Conservation (phyloP, 2,797 vertebrate genomes). For the Rhincodon typus region DNA sequence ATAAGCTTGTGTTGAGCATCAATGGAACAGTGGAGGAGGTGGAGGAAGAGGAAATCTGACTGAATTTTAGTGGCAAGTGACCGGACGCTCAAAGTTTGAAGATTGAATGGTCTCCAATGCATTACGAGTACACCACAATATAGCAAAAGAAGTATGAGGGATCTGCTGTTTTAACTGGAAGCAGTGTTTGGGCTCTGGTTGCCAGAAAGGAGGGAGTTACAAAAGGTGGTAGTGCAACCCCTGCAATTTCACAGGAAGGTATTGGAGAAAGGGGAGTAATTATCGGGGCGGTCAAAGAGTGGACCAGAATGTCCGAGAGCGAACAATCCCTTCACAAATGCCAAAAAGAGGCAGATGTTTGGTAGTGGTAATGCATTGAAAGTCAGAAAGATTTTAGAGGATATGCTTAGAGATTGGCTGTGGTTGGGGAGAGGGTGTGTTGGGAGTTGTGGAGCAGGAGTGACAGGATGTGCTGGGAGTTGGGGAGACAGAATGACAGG, state of each 20-base stretch:
- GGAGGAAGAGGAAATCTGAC: not conserved
- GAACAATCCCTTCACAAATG: not conserved
- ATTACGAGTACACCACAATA: not conserved
- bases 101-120: not conserved
- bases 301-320: not conserved
- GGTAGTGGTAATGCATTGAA: too few relatives aligned
- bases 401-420: not conserved
- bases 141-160: not conserved
- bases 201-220: not conserved
- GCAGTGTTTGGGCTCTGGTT: not conserved
- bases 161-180: not conserved
- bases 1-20: not conserved
- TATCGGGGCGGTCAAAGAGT: not conserved
- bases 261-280: not conserved
- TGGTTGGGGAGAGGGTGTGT: not conserved
- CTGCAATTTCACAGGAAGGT: not conserved
- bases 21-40: not conserved
- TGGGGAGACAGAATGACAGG: too few relatives aligned
- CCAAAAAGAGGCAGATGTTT: not conserved
- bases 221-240: not conserved
- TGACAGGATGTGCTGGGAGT: too few relatives aligned
- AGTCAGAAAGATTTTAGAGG: not conserved
- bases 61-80: not conserved
- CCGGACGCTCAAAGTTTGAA: not conserved
- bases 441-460: too few relatives aligned